phyloP scores from a whole-genome alignment of 2,113 vertebrate species.

The Xiphophorus couchianus region DNA sequence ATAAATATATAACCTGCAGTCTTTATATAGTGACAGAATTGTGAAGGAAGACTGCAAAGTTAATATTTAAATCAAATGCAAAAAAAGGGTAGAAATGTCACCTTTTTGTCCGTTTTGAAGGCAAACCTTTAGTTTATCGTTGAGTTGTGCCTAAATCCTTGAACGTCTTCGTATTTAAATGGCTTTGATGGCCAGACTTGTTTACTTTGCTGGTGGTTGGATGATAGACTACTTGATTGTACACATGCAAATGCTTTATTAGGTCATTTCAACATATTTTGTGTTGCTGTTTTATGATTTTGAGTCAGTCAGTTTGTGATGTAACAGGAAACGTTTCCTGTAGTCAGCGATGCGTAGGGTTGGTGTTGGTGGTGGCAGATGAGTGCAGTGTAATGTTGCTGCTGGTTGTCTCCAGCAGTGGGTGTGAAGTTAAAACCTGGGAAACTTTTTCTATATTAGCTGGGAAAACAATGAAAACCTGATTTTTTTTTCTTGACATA shows the following conservation, averaged over 20 bases:
- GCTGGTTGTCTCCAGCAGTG: neutral
- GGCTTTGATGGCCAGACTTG: neutral
- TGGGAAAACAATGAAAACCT: no score
- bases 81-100: neutral
- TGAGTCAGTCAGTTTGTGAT: neutral
- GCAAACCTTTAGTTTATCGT: neutral
- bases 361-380: no score
- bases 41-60: neutral
- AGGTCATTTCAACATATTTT: neutral
- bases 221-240: neutral
- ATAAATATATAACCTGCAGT: neutral
- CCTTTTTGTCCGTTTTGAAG: neutral
- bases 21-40: neutral
- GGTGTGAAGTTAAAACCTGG: neutral
- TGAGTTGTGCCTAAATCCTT: neutral
- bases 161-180: neutral
- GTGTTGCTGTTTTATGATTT: neutral
- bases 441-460: no score
- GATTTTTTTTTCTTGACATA: no score
- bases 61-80: neutral
- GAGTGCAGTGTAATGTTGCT: neutral
- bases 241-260: neutral
- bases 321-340: neutral
- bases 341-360: neutral
- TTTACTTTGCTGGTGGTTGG: neutral